phyloP scores from a whole-genome alignment of 1,140 invertebrate genomes.

The Gonioctena quinquepunctata region DNA sequence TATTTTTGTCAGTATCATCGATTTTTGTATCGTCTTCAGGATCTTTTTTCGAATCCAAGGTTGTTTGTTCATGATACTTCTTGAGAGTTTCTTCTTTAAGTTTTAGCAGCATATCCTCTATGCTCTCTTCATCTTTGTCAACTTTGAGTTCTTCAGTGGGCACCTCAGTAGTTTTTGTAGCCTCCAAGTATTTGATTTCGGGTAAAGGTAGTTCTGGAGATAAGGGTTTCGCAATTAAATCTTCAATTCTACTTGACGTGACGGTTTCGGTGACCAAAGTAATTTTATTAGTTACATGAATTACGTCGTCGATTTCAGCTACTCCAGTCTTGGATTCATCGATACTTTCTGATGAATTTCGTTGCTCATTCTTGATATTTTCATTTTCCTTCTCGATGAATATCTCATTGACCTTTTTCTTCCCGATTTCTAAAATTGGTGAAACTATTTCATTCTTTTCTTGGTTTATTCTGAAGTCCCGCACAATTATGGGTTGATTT shows the following conservation, averaged over 20 bases:
- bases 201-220: conserved; percentile 13
- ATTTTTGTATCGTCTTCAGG: neutral
- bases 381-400: neutral
- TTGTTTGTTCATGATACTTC: conserved; percentile 8
- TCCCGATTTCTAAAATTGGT: neutral
- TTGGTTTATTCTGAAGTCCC: neutral
- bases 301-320: neutral
- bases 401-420: neutral
- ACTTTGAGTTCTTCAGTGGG: conserved; percentile 10
- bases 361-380: neutral
- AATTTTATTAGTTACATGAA: neutral
- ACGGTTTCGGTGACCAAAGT: neutral
- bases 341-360: neutral
- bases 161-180: conserved; percentile 11
- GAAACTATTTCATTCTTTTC: neutral
- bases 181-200: conserved; percentile 11
- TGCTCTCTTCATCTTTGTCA: neutral
- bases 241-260: neutral
- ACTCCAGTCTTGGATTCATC: neutral
- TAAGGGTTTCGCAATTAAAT: neutral
- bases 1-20: neutral
- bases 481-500: neutral
- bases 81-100: conserved; percentile 2
- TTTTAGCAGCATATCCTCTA: conserved; percentile 1
- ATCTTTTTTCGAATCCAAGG: neutral